These are phyloP conservation scores for Drosophila ustulata DNA, from an alignment of 2,888 invertebrate genomes.

Conservation along the genomic window DNA sequence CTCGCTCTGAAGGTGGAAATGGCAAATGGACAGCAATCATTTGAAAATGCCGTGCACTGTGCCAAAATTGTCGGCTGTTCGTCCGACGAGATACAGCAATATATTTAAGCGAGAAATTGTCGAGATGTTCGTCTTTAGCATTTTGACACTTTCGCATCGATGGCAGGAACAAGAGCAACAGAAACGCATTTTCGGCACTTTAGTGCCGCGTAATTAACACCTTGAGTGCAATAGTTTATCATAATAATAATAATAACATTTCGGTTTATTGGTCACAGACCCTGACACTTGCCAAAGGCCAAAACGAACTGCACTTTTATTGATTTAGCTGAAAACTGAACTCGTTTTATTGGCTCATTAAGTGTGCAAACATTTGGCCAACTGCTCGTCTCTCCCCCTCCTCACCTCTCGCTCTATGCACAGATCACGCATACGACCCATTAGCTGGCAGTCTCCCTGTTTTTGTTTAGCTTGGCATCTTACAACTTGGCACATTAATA, in stretches of 20 bases:
- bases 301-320: constrained; percentile 54
- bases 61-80: constrained; percentile 55
- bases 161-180: too few species aligned
- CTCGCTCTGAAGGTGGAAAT: not conserved
- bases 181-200: not conserved
- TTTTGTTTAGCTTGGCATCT: constrained; percentile 15
- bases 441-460: constrained; percentile 5
- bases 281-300: constrained; percentile 32
- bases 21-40: constrained; percentile 52
- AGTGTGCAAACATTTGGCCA: constrained; percentile 63
- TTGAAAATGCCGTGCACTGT: constrained; percentile 48
- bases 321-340: constrained; percentile 62
- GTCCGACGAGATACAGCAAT: constrained; percentile 16
- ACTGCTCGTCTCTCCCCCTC: not conserved
- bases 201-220: constrained; percentile 53
- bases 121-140: constrained; percentile 16
- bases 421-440: constrained; percentile 50
- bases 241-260: constrained; percentile 20
- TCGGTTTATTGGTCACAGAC: constrained; percentile 11
- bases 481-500: constrained; percentile 44
- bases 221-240: constrained; percentile 18
- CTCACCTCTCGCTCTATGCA: not conserved
- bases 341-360: constrained; percentile 74
- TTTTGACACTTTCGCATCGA: constrained; percentile 36
- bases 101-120: constrained; percentile 16